phyloP scores from a whole-genome alignment of 2,113 vertebrate genomes.

The Cyrtonyx montezumae region DNA sequence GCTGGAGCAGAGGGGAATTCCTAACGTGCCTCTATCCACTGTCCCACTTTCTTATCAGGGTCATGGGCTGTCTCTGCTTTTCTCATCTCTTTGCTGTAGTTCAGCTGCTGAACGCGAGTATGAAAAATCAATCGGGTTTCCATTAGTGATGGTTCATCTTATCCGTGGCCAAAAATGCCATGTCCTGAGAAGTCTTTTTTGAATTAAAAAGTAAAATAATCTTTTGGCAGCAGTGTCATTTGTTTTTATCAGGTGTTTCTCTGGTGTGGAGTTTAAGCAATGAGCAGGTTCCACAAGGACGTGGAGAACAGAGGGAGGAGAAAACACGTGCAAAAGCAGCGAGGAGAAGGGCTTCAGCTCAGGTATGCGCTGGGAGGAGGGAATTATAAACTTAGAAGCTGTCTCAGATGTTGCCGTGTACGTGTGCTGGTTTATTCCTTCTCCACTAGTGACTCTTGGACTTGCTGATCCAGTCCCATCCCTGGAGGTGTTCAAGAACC shows the following conservation, averaged over 20 bases:
- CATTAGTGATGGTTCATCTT: not conserved
- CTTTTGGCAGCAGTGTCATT: not conserved
- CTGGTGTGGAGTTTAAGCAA: not conserved
- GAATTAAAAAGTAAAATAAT: too few relatives aligned
- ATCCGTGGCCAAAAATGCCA: not conserved
- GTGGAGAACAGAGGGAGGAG: not conserved
- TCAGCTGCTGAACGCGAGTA: not conserved
- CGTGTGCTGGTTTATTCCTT: too few relatives aligned
- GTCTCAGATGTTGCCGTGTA: not conserved
- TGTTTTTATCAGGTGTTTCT: not conserved
- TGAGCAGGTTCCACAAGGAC: not conserved
- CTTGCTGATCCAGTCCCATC: not conserved
- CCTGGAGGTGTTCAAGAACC: too few relatives aligned
- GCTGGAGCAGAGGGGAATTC: not conserved
- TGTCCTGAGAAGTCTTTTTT: not conserved
- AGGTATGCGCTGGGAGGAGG: not conserved
- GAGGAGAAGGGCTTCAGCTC: not conserved
- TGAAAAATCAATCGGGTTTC: not conserved
- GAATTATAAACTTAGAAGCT: not conserved
- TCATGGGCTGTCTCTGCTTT: not conserved
- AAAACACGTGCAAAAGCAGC: fast-evolving
- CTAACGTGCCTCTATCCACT: fast-evolving
- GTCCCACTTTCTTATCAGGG: not conserved
- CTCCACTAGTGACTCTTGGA: not conserved
- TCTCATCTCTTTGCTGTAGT: not conserved